Conservation (phyloP, 2,113 vertebrate species). For the Triplophysa siluroides region DNA sequence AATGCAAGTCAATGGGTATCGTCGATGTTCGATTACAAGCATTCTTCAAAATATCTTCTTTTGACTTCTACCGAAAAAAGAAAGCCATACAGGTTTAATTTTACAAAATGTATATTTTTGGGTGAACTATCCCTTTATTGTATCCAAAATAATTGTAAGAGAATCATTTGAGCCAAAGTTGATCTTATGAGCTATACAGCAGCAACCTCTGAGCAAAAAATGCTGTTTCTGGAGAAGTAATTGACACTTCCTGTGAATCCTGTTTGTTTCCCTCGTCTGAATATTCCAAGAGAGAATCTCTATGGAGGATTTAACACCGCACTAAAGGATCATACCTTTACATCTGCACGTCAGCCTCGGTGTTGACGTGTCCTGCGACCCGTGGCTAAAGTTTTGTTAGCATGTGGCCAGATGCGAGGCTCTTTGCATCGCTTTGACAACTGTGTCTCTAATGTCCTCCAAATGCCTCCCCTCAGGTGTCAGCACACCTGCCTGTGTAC, state of each 20-base stretch:
- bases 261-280: constrained; percentile 63
- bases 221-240: neutral
- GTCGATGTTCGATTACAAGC: too few species aligned
- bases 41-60: too few species aligned
- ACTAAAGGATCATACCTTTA: constrained; percentile 74
- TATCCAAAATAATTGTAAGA: too few species aligned
- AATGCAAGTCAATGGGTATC: too few species aligned
- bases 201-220: too few species aligned
- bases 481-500: constrained; percentile 54
- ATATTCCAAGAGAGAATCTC: constrained; percentile 65
- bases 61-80: too few species aligned
- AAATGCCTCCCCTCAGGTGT: constrained; percentile 31
- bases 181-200: too few species aligned
- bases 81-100: too few species aligned
- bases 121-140: too few species aligned
- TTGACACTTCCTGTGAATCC: constrained; percentile 1
- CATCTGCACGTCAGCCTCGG: constrained; percentile 66
- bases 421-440: constrained; percentile 61
- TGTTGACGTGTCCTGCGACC: constrained; percentile 76
- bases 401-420: constrained; percentile 71
- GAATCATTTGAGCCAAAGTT: too few species aligned
- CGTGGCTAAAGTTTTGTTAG: constrained; percentile 76
- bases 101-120: too few species aligned
- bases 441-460: constrained; percentile 59
- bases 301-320: constrained; percentile 63